Conservation (phyloP, 2,797 vertebrate genomes). For the Acanthiza pusilla region DNA sequence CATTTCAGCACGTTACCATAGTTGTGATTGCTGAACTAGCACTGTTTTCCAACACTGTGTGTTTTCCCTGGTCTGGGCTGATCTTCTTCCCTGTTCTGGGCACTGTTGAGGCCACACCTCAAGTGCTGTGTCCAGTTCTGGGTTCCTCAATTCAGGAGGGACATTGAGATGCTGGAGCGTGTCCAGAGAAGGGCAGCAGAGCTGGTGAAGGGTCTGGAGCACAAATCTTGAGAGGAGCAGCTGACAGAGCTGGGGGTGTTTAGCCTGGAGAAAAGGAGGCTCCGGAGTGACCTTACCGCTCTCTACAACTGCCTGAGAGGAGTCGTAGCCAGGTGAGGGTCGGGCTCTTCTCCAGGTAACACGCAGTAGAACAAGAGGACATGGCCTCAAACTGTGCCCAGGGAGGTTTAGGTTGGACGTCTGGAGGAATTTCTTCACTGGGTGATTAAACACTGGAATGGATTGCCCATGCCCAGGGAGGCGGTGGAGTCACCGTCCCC, state of each 20-base stretch:
- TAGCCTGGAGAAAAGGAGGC: background rate
- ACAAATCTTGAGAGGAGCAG: accelerated
- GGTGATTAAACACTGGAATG: too few relatives aligned
- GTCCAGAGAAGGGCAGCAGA: accelerated
- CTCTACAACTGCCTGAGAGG: accelerated
- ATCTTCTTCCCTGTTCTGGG: too few relatives aligned
- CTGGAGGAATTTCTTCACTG: background rate
- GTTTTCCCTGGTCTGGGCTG: background rate
- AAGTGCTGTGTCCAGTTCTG: accelerated
- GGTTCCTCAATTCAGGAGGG: accelerated
- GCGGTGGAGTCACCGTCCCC: too few relatives aligned
- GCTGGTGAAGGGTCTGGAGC: background rate
- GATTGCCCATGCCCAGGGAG: background rate
- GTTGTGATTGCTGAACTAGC: background rate
- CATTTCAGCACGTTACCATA: accelerated
- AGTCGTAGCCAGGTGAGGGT: accelerated
- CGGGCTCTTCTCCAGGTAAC: background rate
- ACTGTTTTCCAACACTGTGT: background rate
- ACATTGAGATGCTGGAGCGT: accelerated
- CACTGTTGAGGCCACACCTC: accelerated
- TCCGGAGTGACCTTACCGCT: accelerated
- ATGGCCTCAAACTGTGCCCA: background rate
- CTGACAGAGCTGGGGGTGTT: background rate
- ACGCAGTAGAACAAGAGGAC: too few relatives aligned
- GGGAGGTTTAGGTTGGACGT: background rate